phyloP scores from a whole-genome alignment of 2,113 vertebrate species.

The Platichthys stellatus region DNA sequence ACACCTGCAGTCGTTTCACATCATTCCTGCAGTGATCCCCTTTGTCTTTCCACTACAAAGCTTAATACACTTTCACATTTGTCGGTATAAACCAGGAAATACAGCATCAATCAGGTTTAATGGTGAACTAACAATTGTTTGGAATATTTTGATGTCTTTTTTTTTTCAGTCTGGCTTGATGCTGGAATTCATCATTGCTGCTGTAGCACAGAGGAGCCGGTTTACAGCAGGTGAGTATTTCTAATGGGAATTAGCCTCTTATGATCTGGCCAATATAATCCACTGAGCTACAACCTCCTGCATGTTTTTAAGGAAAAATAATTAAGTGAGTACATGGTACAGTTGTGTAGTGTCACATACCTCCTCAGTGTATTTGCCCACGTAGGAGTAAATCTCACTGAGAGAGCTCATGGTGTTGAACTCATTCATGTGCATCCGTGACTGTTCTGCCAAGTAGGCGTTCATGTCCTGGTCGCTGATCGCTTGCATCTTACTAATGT shows the following conservation, averaged over 20 bases:
- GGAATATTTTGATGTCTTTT: not conserved
- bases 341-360: conserved; percentile 73
- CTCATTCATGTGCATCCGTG: conserved; percentile 98
- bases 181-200: not conserved
- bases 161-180: not conserved
- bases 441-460: conserved; percentile 97
- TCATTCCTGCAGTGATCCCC: too few relatives aligned
- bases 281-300: too few relatives aligned
- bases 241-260: not conserved
- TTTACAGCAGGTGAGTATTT: not conserved
- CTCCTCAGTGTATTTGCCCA: conserved; percentile 98
- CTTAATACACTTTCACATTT: too few relatives aligned
- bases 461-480: conserved; percentile 99
- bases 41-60: too few relatives aligned
- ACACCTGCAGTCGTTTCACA: too few relatives aligned
- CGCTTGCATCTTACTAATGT: conserved; percentile 96
- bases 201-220: not conserved
- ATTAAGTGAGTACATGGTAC: too few relatives aligned
- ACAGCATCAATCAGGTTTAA: too few relatives aligned
- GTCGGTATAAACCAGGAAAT: too few relatives aligned
- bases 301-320: too few relatives aligned
- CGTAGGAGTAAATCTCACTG: conserved; percentile 98
- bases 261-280: too few relatives aligned
- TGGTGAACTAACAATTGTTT: too few relatives aligned
- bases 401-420: conserved; percentile 98